Conservation (phyloP, 2,113 vertebrate species). For the Capra hircus region DNA sequence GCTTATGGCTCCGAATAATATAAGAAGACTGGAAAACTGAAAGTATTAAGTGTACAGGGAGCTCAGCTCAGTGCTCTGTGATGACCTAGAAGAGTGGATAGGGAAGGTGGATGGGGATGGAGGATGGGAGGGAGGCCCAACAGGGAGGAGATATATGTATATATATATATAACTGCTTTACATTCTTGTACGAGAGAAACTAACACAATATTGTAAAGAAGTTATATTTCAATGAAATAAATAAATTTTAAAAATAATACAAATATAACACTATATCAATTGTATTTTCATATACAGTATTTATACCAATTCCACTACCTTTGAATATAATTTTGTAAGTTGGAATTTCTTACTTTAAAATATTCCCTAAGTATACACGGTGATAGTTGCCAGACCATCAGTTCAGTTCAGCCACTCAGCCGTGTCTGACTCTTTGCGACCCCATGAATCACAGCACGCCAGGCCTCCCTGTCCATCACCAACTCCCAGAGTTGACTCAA, state of each 20-base stretch:
- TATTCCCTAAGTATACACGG: neutral
- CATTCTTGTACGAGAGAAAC: rapidly evolving
- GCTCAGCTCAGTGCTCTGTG: neutral
- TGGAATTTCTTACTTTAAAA: slow-evolving; percentile 38
- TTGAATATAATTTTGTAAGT: neutral
- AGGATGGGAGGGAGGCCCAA: neutral
- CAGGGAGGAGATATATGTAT: neutral
- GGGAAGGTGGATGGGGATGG: neutral
- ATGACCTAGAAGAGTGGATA: neutral
- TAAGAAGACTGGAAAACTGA: neutral
- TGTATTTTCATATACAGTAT: neutral
- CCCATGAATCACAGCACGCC: rapidly evolving
- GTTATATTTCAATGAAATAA: neutral
- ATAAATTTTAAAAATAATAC: neutral
- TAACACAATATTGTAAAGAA: neutral
- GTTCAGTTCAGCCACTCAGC: too few relatives aligned
- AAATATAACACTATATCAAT: neutral
- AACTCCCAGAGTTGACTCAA: rapidly evolving
- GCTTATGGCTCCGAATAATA: neutral
- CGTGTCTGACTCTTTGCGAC: rapidly evolving
- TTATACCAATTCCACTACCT: neutral
- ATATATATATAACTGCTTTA: neutral
- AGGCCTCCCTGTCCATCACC: too few relatives aligned
- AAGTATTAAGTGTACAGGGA: neutral
- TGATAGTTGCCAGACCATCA: neutral